Conservation (phyloP, 1,140 invertebrate species). For the Dufourea novaeangliae region DNA sequence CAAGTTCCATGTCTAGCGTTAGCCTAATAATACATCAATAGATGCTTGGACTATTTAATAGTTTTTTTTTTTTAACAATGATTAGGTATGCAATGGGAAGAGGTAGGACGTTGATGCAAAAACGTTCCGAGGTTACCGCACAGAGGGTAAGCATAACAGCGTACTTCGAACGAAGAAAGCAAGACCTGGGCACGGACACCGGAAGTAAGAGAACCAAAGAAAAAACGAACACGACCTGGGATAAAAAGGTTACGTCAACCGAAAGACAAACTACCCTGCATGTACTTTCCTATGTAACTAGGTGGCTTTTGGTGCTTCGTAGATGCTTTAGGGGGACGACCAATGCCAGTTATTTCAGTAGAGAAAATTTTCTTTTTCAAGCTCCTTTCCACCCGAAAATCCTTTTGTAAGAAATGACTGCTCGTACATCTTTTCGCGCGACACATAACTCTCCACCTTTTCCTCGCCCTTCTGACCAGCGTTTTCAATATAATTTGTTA, state of each 20-base stretch:
- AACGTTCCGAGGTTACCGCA: conserved; percentile 23
- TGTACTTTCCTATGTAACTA: conserved; percentile 1
- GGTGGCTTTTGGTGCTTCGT: neutral
- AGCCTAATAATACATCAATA: neutral
- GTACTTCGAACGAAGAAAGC: neutral
- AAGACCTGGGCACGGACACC: neutral
- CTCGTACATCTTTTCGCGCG: neutral
- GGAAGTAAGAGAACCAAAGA: neutral
- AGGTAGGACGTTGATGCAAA: conserved; percentile 2
- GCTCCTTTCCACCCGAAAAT: neutral
- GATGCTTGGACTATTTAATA: neutral
- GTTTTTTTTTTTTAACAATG: neutral
- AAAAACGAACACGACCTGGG: neutral
- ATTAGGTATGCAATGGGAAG: neutral
- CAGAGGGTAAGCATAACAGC: neutral
- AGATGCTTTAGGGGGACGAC: conserved; percentile 11
- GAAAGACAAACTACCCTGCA: neutral
- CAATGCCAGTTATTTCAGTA: no score
- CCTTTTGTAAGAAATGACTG: neutral
- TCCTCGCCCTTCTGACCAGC: neutral
- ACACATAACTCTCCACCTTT: neutral
- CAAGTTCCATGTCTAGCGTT: no score
- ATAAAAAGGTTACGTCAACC: neutral
- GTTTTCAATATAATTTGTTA: neutral
- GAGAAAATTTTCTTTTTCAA: no score